phyloP scores from a whole-genome alignment of 2,113 vertebrate genomes.

The Crotalus horridus region DNA sequence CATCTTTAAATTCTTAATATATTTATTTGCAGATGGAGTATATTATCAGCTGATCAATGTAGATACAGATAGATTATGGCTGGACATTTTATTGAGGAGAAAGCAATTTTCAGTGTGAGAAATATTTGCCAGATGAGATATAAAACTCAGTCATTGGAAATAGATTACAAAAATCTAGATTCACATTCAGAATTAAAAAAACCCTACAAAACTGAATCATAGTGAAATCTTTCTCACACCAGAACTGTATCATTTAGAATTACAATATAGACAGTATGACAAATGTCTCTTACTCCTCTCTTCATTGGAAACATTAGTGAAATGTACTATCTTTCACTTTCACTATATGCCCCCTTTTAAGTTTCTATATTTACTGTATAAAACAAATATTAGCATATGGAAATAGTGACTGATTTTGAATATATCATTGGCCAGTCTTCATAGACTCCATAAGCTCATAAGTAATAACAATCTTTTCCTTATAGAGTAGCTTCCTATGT shows the following conservation, averaged over 20 bases:
- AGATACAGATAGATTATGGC: neutral
- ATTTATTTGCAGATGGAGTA: neutral
- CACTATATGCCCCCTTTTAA: neutral
- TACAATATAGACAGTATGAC: neutral
- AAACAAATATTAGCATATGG: neutral
- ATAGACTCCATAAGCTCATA: neutral
- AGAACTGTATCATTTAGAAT: neutral
- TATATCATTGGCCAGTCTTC: neutral
- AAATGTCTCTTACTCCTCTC: neutral
- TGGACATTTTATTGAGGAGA: neutral
- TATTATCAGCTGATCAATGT: neutral
- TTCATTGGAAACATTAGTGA: neutral
- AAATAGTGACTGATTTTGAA: constrained; percentile 20
- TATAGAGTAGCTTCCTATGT: neutral
- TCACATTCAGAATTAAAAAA: constrained; percentile 27
- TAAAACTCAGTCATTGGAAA: neutral
- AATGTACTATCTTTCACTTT: neutral
- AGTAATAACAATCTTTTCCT: neutral
- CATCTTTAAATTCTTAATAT: neutral
- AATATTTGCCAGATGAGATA: neutral
- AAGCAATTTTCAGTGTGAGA: neutral
- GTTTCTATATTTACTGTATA: neutral
- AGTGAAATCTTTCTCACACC: neutral
- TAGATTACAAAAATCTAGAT: neutral
- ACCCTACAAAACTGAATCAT: constrained; percentile 30